phyloP scores from a whole-genome alignment of 2,797 vertebrate genomes.

The Arrhamphus sclerolepis region DNA sequence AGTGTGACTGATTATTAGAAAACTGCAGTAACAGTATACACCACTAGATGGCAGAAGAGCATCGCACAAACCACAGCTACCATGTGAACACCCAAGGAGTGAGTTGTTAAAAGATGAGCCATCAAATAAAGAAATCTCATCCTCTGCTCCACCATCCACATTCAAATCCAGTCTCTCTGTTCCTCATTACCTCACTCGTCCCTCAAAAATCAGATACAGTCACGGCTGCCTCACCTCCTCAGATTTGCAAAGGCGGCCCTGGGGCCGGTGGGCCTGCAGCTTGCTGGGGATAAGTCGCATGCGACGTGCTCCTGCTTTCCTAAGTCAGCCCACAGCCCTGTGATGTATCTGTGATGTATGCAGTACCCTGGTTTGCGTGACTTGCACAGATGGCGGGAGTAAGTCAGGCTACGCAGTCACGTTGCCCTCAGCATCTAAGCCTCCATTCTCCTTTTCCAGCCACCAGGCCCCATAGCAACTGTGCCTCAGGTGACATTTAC shows the following conservation, averaged over 20 bases:
- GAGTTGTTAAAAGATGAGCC: slow-evolving; percentile 40
- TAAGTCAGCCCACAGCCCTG: slow-evolving; percentile 19
- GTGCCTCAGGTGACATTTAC: slow-evolving; percentile 30
- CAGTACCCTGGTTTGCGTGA: slow-evolving; percentile 52
- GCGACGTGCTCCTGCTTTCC: slow-evolving; percentile 32
- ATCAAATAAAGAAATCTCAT: slow-evolving; percentile 56
- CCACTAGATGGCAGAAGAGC: slow-evolving; percentile 73
- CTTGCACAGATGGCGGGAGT: slow-evolving; percentile 66
- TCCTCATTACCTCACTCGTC: slow-evolving; percentile 66
- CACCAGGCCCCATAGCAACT: slow-evolving; percentile 14
- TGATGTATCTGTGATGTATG: slow-evolving; percentile 25
- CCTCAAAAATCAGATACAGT: slow-evolving; percentile 44
- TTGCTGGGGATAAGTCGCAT: slow-evolving; percentile 56
- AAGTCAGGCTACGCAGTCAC: slow-evolving; percentile 53
- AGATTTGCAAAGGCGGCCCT: slow-evolving; percentile 35
- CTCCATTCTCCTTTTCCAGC: background rate
- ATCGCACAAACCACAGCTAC: background rate
- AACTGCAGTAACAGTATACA: slow-evolving; percentile 6
- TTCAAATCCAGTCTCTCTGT: slow-evolving; percentile 56
- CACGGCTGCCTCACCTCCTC: slow-evolving; percentile 46
- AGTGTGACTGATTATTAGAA: background rate
- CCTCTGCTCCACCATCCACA: slow-evolving; percentile 53
- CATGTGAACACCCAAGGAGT: slow-evolving; percentile 9
- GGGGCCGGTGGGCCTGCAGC: slow-evolving; percentile 33
- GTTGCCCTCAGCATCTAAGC: slow-evolving; percentile 23